Conservation (phyloP, 2,888 invertebrate species). For the Chesias legatella region DNA sequence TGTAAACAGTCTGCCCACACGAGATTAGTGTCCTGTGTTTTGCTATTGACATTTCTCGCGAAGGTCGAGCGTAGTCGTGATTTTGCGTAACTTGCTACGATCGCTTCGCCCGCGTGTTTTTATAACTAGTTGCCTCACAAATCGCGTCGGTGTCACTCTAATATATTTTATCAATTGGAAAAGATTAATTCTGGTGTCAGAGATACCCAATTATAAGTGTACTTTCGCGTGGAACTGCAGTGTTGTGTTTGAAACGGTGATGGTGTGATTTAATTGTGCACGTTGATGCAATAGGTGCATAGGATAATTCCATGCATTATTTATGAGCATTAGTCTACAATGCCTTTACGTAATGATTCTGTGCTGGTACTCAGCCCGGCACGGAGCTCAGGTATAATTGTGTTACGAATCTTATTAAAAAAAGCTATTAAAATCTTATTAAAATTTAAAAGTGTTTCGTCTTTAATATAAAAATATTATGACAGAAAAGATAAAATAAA, state of each 20-base stretch:
- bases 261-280: slow-evolving; percentile 10
- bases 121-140: slow-evolving; percentile 56
- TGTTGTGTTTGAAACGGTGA: slow-evolving; percentile 5
- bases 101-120: slow-evolving; percentile 54
- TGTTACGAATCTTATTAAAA: too few species aligned
- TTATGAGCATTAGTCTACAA: slow-evolving; percentile 5
- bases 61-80: slow-evolving; percentile 66
- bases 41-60: slow-evolving; percentile 75
- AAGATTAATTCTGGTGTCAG: slow-evolving; percentile 4
- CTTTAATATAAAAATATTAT: too few species aligned
- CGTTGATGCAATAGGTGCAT: slow-evolving; percentile 18
- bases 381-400: not conserved
- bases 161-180: slow-evolving; percentile 8
- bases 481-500: too few species aligned
- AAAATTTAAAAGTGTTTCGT: too few species aligned
- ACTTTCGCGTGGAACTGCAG: too few species aligned
- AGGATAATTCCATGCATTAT: slow-evolving; percentile 13
- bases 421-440: too few species aligned
- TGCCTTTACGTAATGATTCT: slow-evolving; percentile 7
- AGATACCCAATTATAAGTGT: too few species aligned
- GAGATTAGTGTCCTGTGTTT: slow-evolving; percentile 45
- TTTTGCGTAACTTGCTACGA: slow-evolving; percentile 72
- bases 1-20: slow-evolving; percentile 41
- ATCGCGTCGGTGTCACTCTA: slow-evolving; percentile 47
- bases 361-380: not conserved